phyloP scores from a whole-genome alignment of 2,888 invertebrate genomes.

The Himalopsyche anomala region DNA sequence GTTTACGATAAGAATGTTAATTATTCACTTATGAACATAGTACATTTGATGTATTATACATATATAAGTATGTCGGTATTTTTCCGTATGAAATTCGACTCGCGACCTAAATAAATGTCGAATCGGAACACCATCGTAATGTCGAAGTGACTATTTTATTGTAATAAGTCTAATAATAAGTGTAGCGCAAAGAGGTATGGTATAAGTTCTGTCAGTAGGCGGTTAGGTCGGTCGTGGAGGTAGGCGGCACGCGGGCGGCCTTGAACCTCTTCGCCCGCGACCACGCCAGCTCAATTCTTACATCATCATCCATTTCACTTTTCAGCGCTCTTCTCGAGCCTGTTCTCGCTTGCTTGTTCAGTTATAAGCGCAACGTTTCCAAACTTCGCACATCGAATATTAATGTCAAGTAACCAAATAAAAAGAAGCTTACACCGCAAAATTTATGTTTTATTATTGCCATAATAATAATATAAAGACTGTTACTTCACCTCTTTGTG shows the following conservation, averaged over 20 bases:
- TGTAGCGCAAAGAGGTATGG: background rate
- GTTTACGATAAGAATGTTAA: too few species aligned
- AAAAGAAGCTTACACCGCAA: too few species aligned
- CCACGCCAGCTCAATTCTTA: background rate
- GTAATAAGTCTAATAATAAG: too few species aligned
- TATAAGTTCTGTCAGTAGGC: background rate
- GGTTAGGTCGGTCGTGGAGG: constrained; percentile 6
- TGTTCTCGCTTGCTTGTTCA: constrained; percentile 1
- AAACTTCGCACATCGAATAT: background rate
- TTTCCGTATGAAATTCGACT: background rate
- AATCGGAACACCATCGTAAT: background rate
- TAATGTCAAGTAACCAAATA: too few species aligned
- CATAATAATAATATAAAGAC: too few species aligned
- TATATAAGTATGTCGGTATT: background rate
- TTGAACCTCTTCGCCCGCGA: constrained; percentile 49
- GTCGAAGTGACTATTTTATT: too few species aligned
- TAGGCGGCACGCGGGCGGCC: constrained; percentile 46
- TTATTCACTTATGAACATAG: too few species aligned
- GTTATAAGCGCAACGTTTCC: background rate
- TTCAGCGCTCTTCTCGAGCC: constrained; percentile 21
- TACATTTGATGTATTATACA: too few species aligned
- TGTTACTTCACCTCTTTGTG: too few species aligned
- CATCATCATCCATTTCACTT: constrained; percentile 22
- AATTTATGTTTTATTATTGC: too few species aligned
- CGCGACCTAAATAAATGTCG: background rate